Evolutionary conservation across 2,797 vertebrate species (phyloP), one percentile per base, ranked within the genome.

Genomic region (Urocyon cinereoargenteus): DNA sequence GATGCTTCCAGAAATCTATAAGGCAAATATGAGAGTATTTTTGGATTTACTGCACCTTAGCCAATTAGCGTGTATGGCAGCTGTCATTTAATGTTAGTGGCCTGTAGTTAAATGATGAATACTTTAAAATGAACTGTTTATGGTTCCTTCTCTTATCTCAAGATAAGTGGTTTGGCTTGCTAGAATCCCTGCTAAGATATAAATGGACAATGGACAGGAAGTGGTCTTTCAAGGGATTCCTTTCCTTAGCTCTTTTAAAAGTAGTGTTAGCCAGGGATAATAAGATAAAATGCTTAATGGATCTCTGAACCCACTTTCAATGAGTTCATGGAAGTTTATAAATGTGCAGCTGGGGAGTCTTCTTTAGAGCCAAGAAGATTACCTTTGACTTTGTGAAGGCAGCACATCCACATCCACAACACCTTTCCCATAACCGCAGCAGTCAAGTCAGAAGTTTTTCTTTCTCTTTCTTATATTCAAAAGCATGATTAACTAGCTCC

Each of bases 11-110:
- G 75, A 93, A 96, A 86, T 89, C 83, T 28, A 21, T 86, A 82
- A 66, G 87, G 36, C 83, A 93, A 94, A 89, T 49, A 18, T 64
- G 24, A 87, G 10, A 66, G 40, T 28, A 26, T 97, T 79, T 79
- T 96, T 91, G 93, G 49, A 81, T 87, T n/a, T 87, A 55, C 70
- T 62, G 70, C n/a, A 66, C 61, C 68, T 94, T 53, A 92, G 77
- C 68, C 57, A 86, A 57, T 93, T 95, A 91, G 53, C 85, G n/a
- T 86, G 86, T 83, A 94, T 86, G 73, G 78, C 82, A 95, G 66
- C 40, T 86, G 55, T 73, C 86, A 82, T 95, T 96, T 77, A 81
- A 16, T 97, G 78, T 85, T 68, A 92, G 90, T 84, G 73, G 22
- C 45, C 7, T 79, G 21, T 59, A 66, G 84, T 89, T 91, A 75